Evolutionary conservation across 2,797 vertebrate species (phyloP), one percentile per base, ranked within the genome.

Genomic region (Pelobates cultripes): DNA sequence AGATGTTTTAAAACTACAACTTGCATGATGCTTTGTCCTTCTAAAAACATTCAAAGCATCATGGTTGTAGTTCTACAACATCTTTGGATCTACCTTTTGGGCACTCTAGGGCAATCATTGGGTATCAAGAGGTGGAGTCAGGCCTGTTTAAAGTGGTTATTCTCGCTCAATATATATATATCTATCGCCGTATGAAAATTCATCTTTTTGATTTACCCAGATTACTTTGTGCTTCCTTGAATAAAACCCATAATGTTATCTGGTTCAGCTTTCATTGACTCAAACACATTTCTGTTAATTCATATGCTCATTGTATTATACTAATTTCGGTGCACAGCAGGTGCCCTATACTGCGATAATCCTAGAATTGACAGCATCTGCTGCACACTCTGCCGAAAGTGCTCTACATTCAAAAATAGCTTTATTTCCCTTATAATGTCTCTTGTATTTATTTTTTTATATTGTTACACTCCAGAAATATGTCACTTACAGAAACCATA

Each of bases 361-460:
- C 61, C 61, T 40, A 14, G 3, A 3, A 4, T n/a, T 64, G n/a
- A 5, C 61, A 10, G n/a, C 61, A 64, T 64, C 61, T 64, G 61
- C 61, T 40, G 47, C 2, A 15, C 57, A 15, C 57, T n/a, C 57
- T 15, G 57, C 57, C 5, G 15, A 61, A 61, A 61, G 57, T 61
- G 57, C 57, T 12, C 12, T 15, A 15, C 57, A 13, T 14, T 61
- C 15, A 61, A 14, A 61, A 61, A 61, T 3, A 13, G 57, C 57
- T 61, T 61, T 61, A 61, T 61, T 61, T 28, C 28, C 61, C 7
- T 7, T 64, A n/a, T 40, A 64, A 40, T 40, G 14, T 64, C 61
- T 64, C n/a, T 28, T 64, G 61, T 28, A 57, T 57, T 64, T 64
- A 28, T 64, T 64, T 64, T 64, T 64, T 64, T 64, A 40, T 7